Percentiles rank a stretch among this genome's conserved stretches.
Conservation (phyloP, 2,113 vertebrate genomes). For the Nesoenas mayeri region DNA sequence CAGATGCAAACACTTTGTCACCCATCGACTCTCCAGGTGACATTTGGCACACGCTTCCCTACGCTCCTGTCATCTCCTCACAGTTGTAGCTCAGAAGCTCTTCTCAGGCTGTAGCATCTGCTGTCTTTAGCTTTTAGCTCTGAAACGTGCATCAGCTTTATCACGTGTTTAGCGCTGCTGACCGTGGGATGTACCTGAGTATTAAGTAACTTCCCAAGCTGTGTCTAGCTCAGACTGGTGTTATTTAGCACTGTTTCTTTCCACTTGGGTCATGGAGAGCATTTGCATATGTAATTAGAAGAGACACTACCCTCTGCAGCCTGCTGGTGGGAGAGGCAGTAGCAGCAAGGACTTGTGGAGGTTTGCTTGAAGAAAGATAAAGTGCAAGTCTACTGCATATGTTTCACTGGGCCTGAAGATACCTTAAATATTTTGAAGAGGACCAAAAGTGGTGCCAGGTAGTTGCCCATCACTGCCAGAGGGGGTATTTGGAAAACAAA, state of each 20-base stretch:
- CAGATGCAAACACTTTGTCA: fast-evolving
- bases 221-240: fast-evolving
- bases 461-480: neutral
- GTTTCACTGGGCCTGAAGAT: neutral
- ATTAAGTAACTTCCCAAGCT: neutral
- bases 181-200: neutral
- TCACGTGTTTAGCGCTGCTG: neutral
- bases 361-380: neutral
- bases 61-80: fast-evolving
- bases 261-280: neutral
- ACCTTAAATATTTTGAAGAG: neutral
- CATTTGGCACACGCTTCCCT: fast-evolving
- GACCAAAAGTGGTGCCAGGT: neutral
- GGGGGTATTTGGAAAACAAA: neutral
- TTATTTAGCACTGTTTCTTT: neutral
- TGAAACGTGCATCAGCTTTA: neutral
- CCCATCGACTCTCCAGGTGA: neutral
- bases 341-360: neutral
- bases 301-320: neutral
- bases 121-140: neutral
- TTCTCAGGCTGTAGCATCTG: neutral
- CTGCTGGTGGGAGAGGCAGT: neutral
- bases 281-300: neutral
- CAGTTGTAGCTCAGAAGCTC: neutral
- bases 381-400: neutral